These are phyloP conservation scores for Panurus biarmicus DNA, from an alignment of 2,113 vertebrate species.

Conservation along the genomic window DNA sequence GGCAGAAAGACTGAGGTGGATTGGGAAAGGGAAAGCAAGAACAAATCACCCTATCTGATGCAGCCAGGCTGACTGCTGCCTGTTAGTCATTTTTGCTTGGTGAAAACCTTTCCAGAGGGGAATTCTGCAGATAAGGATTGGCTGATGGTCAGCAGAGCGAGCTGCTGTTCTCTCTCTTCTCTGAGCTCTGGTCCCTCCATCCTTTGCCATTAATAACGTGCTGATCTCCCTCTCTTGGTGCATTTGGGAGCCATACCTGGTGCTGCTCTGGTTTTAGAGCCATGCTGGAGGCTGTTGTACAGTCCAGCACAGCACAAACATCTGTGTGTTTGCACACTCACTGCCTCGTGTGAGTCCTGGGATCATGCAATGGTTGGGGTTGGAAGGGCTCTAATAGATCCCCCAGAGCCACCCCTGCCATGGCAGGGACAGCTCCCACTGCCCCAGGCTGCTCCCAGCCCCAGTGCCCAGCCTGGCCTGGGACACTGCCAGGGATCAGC, in stretches of 20 bases:
- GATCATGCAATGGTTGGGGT: neutral
- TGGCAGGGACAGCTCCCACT: neutral
- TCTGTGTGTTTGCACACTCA: accelerated
- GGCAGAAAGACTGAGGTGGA: neutral
- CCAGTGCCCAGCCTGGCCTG: neutral
- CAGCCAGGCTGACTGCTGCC: neutral
- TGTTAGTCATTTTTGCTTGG: neutral
- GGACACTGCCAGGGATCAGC: neutral
- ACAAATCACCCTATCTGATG: neutral
- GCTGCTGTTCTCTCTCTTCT: neutral
- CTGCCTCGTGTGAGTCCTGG: neutral
- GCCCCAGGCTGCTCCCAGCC: neutral
- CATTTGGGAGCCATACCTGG: neutral
- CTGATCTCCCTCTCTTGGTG: neutral
- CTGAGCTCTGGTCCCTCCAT: neutral
- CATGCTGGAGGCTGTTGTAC: neutral
- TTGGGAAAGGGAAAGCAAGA: neutral
- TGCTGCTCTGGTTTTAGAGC: neutral
- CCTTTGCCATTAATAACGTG: neutral
- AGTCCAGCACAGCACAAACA: too few species aligned
- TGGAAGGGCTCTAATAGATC: neutral
- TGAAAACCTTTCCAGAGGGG: neutral
- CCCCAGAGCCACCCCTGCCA: accelerated
- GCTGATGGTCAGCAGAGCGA: neutral
- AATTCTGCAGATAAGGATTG: neutral